A percentile compares a stretch with the other conserved stretches of the same genome.
Conservation (phyloP, 1,140 invertebrate genomes). For the Semibalanus balanoides region DNA sequence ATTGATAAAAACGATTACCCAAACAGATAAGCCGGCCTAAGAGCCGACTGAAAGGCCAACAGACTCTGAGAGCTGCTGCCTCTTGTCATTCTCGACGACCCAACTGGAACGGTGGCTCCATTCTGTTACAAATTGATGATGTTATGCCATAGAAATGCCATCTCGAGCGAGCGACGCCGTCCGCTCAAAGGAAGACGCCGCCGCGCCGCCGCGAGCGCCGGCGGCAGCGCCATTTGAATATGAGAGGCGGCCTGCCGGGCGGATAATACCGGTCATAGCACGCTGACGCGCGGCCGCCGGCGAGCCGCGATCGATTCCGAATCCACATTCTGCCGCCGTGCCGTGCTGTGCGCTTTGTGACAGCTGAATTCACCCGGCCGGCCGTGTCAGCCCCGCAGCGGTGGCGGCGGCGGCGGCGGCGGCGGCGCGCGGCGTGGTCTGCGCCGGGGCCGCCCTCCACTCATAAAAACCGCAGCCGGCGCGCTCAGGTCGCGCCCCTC, state of each 20-base stretch:
- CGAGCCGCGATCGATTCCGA: background rate
- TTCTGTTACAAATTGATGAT: constrained; percentile 1
- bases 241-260: no score
- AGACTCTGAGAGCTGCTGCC: background rate
- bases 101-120: background rate
- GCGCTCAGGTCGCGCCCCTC: background rate
- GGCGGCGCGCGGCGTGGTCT: no score
- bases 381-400: no score
- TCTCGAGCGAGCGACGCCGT: background rate
- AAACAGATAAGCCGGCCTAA: background rate
- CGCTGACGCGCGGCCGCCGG: no score
- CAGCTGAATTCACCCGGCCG: background rate
- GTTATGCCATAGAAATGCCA: background rate
- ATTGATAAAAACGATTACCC: background rate
- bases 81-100: background rate
- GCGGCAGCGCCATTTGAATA: background rate
- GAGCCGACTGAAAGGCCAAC: background rate
- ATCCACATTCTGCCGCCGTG: background rate
- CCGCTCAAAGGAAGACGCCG: background rate
- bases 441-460: background rate
- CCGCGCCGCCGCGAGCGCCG: background rate
- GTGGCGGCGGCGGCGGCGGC: no score
- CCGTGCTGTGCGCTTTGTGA: background rate
- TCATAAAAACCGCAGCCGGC: background rate
- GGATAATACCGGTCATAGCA: background rate